Evolutionary conservation across 1,140 invertebrate species (phyloP), one percentile per base, ranked within the genome.

Genomic region (Aethina tumida): DNA sequence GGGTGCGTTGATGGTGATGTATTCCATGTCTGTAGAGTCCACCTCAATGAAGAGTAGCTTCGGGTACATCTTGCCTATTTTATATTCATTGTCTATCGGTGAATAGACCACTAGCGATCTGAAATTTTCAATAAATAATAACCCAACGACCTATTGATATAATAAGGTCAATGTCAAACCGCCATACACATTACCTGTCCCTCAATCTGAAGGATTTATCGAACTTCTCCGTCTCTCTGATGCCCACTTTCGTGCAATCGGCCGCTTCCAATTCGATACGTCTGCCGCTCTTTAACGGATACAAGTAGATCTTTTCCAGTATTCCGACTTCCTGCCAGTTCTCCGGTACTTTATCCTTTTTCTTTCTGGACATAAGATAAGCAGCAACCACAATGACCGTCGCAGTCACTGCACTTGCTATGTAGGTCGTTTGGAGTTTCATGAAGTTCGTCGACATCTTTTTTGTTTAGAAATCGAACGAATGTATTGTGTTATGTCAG

Each of bases 251-350:
- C 0, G 46, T 53, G 22, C 50, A 49, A 24, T 52, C 45, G 1
- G 52, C 54, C 18, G 21, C 41, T 27, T 50, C 14, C 12, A 55
- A 14, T 26, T 52, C 45, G 5, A 49, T 38, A n/a, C 50, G 27
- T 10, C 43, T 35, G 5, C 53, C 57, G 30, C 57, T 58, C 34
- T 62, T 62, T 21, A 62, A 33, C 0, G 59, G 59, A 45, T 58
- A 60, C 5, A 60, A 18, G 18, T 39, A 45, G 7, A 62, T 15
- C 7, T 51, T 35, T n/a, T 36, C 43, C 2, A 62, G 28, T 16
- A 25, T 47, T 4, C 53, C 59, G 2, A 59, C 49, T 27, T 37
- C 7, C 21, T 44, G 41, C 59, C 59, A 62, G 39, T 45, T 17
- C 4, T 12, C 30, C 4, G 43, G 43, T 9, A 39, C 25, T 40